These are phyloP conservation scores for Leucoma salicis DNA, from an alignment of 2,888 invertebrate species.

Conservation along the genomic window DNA sequence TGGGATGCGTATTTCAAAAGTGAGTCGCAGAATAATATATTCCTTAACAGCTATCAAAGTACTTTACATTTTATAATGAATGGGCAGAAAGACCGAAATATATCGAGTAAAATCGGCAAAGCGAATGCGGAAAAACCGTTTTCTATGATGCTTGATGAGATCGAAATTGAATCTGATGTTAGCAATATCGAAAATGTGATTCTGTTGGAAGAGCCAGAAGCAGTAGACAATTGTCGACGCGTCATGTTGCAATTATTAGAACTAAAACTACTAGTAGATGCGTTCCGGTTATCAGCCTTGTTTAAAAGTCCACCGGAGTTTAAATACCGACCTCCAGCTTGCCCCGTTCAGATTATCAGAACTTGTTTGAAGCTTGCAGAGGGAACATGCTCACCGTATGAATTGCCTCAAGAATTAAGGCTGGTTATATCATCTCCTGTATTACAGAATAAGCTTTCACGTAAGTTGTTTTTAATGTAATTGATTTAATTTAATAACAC, in stretches of 20 bases:
- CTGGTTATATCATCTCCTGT: conserved; percentile 74
- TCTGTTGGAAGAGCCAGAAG: conserved; percentile 60
- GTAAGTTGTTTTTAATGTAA: conserved; percentile 40
- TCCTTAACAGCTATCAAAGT: conserved; percentile 58
- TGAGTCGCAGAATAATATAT: conserved; percentile 47
- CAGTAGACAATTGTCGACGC: conserved; percentile 66
- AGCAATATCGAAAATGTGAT: conserved; percentile 66
- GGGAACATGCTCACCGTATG: conserved; percentile 82
- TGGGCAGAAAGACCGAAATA: conserved; percentile 58
- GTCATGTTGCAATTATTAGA: conserved; percentile 81
- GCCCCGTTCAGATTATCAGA: conserved; percentile 81
- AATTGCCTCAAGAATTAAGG: conserved; percentile 85
- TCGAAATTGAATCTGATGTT: conserved; percentile 71
- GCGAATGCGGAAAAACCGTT: conserved; percentile 59
- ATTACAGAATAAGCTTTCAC: conserved; percentile 59
- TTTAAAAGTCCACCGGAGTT: conserved; percentile 74
- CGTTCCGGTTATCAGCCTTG: conserved; percentile 81
- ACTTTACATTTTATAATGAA: conserved; percentile 63
- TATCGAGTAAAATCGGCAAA: conserved; percentile 53
- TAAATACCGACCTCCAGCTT: conserved; percentile 56
- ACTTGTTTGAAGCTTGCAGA: conserved; percentile 85
- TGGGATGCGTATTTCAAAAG: conserved; percentile 68
- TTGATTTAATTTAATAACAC: too few species aligned
- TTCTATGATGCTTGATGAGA: conserved; percentile 61
- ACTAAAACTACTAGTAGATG: conserved; percentile 81